Conservation (phyloP, 2,113 vertebrate species). For the Bufo bufo region DNA sequence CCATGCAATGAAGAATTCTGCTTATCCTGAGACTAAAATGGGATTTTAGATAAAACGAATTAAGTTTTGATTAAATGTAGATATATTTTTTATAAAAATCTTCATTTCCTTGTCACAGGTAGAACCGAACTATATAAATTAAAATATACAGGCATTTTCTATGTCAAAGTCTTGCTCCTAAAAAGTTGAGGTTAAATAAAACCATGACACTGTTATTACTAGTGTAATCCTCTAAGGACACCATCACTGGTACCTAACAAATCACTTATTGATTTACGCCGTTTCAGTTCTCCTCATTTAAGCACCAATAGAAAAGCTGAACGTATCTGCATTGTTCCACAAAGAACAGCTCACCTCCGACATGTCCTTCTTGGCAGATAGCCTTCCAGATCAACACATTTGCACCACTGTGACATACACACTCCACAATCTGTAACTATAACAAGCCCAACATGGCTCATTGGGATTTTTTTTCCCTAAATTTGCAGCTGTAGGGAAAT, state of each 20-base stretch:
- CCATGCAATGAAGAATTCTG: too few relatives aligned
- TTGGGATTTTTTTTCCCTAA: neutral
- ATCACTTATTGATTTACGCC: slow-evolving; percentile 2
- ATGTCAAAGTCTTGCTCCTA: too few relatives aligned
- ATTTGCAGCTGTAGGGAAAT: slow-evolving; percentile 44
- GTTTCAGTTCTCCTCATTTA: slow-evolving; percentile 20
- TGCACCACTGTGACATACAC: slow-evolving; percentile 12
- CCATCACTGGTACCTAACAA: neutral
- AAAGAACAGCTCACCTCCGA: slow-evolving; percentile 7
- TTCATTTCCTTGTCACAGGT: too few relatives aligned
- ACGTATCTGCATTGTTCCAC: slow-evolving; percentile 2
- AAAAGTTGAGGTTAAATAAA: neutral
- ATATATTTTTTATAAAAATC: too few relatives aligned
- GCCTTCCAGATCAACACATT: slow-evolving; percentile 28
- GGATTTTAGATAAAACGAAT: too few relatives aligned
- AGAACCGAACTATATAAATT: too few relatives aligned
- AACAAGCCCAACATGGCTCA: slow-evolving; percentile 32
- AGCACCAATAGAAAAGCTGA: slow-evolving; percentile 25
- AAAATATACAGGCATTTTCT: too few relatives aligned
- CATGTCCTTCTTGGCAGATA: slow-evolving; percentile 22
- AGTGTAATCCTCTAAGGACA: neutral
- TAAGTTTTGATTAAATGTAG: too few relatives aligned
- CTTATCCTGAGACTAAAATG: neutral
- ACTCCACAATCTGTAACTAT: slow-evolving; percentile 40
- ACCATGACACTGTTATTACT: neutral